Evolutionary conservation across 2,888 invertebrate genomes (phyloP).

Genomic region (Nymphalis urticae): DNA sequence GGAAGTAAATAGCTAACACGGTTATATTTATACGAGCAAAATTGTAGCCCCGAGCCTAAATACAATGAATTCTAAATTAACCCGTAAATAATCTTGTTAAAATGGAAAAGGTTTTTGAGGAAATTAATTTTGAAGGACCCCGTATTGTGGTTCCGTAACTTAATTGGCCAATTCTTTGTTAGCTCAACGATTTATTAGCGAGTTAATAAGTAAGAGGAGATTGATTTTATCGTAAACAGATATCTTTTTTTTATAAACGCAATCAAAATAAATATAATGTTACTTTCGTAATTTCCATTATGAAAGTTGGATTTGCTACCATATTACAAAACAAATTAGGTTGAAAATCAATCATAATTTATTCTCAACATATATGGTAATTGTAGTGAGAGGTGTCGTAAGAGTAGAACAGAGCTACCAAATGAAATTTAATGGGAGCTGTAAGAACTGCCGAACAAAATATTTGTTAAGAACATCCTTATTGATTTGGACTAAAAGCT

Average conservation of each 20-base stretch:
- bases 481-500: too few relatives aligned
- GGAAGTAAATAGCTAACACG: slow-evolving; percentile 27
- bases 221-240: slow-evolving; percentile 7
- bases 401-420: too few relatives aligned
- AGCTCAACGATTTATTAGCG: slow-evolving; percentile 14
- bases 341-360: too few relatives aligned
- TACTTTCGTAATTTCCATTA: too few relatives aligned
- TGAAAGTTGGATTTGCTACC: too few relatives aligned
- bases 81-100: slow-evolving; percentile 63
- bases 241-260: neutral
- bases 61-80: slow-evolving; percentile 61
- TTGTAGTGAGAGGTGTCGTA: too few relatives aligned
- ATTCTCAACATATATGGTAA: too few relatives aligned
- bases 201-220: slow-evolving; percentile 4
- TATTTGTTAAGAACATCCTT: too few relatives aligned
- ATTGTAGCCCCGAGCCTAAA: slow-evolving; percentile 45
- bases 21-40: slow-evolving; percentile 36
- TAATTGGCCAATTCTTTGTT: slow-evolving; percentile 61
- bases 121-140: slow-evolving; percentile 58
- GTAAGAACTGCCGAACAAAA: too few relatives aligned
- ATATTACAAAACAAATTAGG: too few relatives aligned
- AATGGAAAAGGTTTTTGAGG: slow-evolving; percentile 55
- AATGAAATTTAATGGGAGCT: too few relatives aligned
- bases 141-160: slow-evolving; percentile 50
- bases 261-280: neutral